A percentile compares a stretch with the other conserved stretches of the same genome.
Evolutionary conservation across 2,113 vertebrate species (phyloP).

Genomic region (Columba livia): DNA sequence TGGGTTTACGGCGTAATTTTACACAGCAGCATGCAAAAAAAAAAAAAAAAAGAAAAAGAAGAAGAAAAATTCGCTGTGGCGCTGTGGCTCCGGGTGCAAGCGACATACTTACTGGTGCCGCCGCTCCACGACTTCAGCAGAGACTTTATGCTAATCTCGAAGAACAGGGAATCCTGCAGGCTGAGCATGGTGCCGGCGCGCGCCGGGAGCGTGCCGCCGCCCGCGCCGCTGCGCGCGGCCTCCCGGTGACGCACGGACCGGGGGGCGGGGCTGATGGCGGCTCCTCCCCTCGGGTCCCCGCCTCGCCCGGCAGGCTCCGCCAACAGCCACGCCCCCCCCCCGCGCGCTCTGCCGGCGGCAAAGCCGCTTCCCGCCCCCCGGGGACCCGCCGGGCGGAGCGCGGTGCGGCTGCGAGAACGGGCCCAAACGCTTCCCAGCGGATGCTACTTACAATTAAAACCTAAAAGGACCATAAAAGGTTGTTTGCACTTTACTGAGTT

Average conservation of each 20-base stretch:
- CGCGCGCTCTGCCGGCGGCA: neutral
- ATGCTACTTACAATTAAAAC: neutral
- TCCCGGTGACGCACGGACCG: conserved; percentile 70
- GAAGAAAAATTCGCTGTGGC: neutral
- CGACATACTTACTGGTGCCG: conserved; percentile 86
- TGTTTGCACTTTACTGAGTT: neutral
- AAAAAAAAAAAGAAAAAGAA: no score
- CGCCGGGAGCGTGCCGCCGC: neutral
- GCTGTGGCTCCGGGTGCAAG: neutral
- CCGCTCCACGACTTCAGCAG: conserved; percentile 95
- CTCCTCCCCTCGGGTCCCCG: neutral
- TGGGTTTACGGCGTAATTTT: neutral
- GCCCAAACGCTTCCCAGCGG: neutral
- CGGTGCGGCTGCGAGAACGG: no score
- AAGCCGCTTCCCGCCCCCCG: no score
- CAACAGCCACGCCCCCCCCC: neutral
- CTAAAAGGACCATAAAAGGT: neutral
- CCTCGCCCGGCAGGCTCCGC: neutral
- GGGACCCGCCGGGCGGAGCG: no score
- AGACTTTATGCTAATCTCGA: conserved; percentile 98
- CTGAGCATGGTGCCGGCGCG: conserved; percentile 85
- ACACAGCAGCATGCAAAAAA: neutral
- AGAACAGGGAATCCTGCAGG: conserved; percentile 95
- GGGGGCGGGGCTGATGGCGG: neutral
- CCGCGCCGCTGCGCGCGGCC: conserved; percentile 53